Evolutionary conservation across 2,113 vertebrate genomes (phyloP).

Genomic region (Aramus guarauna): DNA sequence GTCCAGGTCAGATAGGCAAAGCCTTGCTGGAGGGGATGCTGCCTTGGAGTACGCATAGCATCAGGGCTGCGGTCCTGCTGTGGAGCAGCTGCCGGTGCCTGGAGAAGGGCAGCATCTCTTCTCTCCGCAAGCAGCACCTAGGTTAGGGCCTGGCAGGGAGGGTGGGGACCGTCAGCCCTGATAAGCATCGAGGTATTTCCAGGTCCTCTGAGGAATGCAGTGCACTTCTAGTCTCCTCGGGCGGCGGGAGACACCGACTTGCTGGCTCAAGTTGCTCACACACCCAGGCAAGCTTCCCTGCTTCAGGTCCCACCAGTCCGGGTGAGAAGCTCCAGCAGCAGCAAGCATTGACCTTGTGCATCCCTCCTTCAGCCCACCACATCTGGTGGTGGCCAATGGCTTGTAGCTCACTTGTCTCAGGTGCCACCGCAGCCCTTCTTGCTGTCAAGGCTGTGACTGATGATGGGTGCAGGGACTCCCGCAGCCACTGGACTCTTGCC

Average conservation of each 20-base stretch:
- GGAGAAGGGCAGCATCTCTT: background rate
- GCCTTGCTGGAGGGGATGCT: background rate
- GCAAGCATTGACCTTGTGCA: background rate
- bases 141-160: slow-evolving; percentile 47
- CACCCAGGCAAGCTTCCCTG: background rate
- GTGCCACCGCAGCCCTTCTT: background rate
- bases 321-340: background rate
- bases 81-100: background rate
- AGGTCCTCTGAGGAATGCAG: slow-evolving; percentile 44
- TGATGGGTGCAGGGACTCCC: rapidly evolving
- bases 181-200: slow-evolving; percentile 59
- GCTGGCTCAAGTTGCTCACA: slow-evolving; percentile 42
- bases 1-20: background rate
- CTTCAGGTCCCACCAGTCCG: background rate
- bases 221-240: slow-evolving; percentile 31
- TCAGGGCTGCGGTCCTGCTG: background rate
- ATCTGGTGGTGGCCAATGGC: background rate
- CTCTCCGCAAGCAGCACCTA: background rate
- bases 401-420: background rate
- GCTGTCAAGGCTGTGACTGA: rapidly evolving
- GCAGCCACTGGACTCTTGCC: background rate
- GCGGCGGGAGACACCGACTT: background rate
- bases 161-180: slow-evolving; percentile 41
- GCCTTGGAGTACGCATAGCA: background rate
- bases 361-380: background rate